Evolutionary conservation across 1,140 invertebrate species (phyloP).

Genomic region (Pogonomyrmex californicus): DNA sequence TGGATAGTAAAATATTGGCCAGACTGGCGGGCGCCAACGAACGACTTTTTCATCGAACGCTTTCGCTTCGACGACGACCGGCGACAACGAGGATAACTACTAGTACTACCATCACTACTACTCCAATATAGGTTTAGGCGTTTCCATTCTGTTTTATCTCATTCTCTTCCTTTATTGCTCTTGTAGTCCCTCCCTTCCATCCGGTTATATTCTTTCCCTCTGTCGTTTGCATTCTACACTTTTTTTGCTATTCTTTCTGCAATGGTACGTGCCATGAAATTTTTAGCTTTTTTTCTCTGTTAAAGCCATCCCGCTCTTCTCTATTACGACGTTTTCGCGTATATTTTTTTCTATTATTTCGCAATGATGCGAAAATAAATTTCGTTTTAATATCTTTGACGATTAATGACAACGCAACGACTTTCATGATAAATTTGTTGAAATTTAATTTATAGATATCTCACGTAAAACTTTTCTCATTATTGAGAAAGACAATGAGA

Average conservation of each 20-base stretch:
- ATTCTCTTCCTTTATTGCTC: not conserved
- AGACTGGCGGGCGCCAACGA: slow-evolving; percentile 78
- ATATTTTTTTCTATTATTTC: slow-evolving; percentile 13
- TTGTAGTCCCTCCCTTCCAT: not conserved
- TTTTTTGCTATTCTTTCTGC: slow-evolving; percentile 1
- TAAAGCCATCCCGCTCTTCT: not conserved
- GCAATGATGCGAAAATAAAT: slow-evolving; percentile 17
- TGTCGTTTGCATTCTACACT: slow-evolving; percentile 26
- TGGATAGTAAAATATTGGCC: slow-evolving; percentile 80
- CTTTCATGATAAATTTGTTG: not conserved
- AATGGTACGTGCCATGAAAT: slow-evolving; percentile 50
- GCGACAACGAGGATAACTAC: slow-evolving; percentile 62
- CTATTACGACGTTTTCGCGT: slow-evolving; percentile 3
- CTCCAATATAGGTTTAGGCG: slow-evolving; percentile 18
- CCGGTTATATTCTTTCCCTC: not conserved
- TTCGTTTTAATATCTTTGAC: not conserved
- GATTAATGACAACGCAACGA: no score
- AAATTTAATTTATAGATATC: not conserved
- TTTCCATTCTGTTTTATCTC: slow-evolving; percentile 23
- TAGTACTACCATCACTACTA: slow-evolving; percentile 23
- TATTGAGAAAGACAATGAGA: no score
- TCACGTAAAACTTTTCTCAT: not conserved
- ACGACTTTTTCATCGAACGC: slow-evolving; percentile 74
- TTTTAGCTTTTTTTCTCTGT: slow-evolving; percentile 50
- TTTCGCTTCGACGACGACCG: slow-evolving; percentile 66